These are phyloP conservation scores for Todiramphus chloris DNA, from an alignment of 2,113 vertebrate genomes.

Conservation along the genomic window DNA sequence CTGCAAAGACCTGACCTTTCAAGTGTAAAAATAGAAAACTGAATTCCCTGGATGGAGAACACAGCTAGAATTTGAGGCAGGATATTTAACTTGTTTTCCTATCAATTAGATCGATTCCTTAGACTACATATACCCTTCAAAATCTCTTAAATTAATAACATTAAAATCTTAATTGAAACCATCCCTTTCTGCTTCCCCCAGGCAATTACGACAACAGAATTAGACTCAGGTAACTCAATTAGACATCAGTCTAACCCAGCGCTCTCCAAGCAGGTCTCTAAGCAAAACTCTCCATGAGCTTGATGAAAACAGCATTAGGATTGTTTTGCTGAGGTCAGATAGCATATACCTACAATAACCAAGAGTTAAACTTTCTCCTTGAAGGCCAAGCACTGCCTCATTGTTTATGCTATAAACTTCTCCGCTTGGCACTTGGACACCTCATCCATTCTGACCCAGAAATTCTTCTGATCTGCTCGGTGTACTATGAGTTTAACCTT, in stretches of 20 bases:
- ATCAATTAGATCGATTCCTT: constrained; percentile 23
- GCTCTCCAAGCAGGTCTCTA: not conserved
- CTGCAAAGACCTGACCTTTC: not conserved
- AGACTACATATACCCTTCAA: constrained; percentile 18
- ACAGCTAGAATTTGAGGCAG: not conserved
- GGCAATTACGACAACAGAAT: constrained; percentile 45
- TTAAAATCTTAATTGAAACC: constrained; percentile 53
- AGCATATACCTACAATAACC: not conserved
- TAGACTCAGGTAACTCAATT: constrained; percentile 47
- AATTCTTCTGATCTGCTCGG: not conserved
- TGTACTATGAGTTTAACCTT: not conserved
- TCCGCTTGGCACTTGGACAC: accelerated
- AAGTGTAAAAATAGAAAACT: constrained; percentile 38
- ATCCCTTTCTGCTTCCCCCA: constrained; percentile 15
- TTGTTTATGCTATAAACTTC: not conserved
- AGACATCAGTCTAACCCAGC: not conserved
- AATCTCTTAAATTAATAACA: constrained; percentile 36
- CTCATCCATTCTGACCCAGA: not conserved
- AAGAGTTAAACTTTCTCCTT: not conserved
- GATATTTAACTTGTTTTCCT: constrained; percentile 29
- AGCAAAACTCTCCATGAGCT: not conserved
- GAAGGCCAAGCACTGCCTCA: not conserved
- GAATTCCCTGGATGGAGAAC: not conserved
- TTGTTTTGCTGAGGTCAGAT: not conserved
- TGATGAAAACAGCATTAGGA: not conserved